These are phyloP conservation scores for Ischnura elegans DNA, from an alignment of 2,888 invertebrate genomes.

Conservation along the genomic window DNA sequence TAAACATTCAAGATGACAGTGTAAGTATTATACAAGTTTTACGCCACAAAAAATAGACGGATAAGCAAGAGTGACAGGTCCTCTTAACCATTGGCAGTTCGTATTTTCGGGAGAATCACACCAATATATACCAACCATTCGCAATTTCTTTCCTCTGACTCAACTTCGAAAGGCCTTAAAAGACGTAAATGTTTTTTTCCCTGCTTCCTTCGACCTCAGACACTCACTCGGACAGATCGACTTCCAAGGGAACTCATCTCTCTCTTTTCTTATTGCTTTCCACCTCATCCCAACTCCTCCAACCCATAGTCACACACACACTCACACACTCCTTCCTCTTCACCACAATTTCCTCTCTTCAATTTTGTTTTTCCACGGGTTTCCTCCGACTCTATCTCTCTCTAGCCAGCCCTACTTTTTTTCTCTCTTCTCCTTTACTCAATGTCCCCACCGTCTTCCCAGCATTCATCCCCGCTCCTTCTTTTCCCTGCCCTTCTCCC, in stretches of 20 bases:
- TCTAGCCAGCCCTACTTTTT: too few relatives aligned
- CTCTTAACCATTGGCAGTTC: not conserved
- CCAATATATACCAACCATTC: not conserved
- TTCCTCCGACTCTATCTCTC: not conserved
- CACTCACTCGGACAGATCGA: not conserved
- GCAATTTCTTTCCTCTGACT: not conserved
- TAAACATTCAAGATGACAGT: too few relatives aligned
- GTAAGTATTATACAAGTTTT: too few relatives aligned
- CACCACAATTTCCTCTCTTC: not conserved
- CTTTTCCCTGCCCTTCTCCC: not conserved
- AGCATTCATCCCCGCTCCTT: not conserved
- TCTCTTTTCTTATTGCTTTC: constrained; percentile 17
- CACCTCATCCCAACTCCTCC: not conserved
- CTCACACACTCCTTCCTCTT: not conserved
- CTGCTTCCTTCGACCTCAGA: not conserved
- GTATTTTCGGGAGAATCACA: not conserved
- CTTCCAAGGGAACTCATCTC: not conserved
- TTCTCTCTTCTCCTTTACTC: too few relatives aligned
- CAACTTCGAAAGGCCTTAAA: not conserved
- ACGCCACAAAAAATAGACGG: too few relatives aligned
- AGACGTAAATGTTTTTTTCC: not conserved
- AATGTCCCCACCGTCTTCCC: too few relatives aligned
- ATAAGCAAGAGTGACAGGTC: too few relatives aligned
- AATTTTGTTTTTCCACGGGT: not conserved
- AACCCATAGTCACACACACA: too few relatives aligned